Evolutionary conservation across 1,140 invertebrate genomes (phyloP).

Genomic region (Tachypleus tridentatus): DNA sequence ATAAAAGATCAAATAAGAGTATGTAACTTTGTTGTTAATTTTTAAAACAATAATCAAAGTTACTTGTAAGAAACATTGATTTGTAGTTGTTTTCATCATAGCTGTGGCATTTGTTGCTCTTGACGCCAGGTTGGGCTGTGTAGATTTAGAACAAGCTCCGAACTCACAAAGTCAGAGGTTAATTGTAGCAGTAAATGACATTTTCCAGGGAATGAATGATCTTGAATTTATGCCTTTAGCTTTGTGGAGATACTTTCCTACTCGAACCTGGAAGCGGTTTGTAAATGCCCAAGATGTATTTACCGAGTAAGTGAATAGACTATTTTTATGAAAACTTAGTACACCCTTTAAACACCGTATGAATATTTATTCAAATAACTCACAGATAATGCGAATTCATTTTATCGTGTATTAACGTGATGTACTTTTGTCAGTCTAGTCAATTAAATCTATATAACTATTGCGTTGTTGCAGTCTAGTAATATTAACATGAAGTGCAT

Average conservation of each 20-base stretch:
- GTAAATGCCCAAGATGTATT: slow-evolving; percentile 11
- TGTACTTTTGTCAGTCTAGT: too few species aligned
- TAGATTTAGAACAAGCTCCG: slow-evolving; percentile 18
- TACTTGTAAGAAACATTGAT: too few species aligned
- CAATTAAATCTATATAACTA: too few species aligned
- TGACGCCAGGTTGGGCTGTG: slow-evolving; percentile 26
- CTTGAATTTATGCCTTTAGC: slow-evolving; percentile 63
- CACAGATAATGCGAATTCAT: too few species aligned
- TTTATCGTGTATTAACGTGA: too few species aligned
- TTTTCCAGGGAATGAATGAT: slow-evolving; percentile 54
- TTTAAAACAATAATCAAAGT: too few species aligned
- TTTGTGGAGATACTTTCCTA: slow-evolving; percentile 58
- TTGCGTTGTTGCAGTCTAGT: too few species aligned
- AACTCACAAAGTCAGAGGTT: slow-evolving; percentile 51
- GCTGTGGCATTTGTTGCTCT: slow-evolving; percentile 28
- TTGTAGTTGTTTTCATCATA: slow-evolving; percentile 5
- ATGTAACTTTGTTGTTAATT: too few species aligned
- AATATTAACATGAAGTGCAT: too few species aligned
- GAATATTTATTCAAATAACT: too few species aligned
- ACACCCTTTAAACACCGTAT: too few species aligned
- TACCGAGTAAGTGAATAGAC: slow-evolving; percentile 6
- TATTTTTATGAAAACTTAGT: not conserved
- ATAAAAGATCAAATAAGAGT: not conserved
- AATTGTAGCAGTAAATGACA: slow-evolving; percentile 53
- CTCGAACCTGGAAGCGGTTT: slow-evolving; percentile 35